phyloP scores from a whole-genome alignment of 2,113 vertebrate genomes.

The Protobothrops mucrosquamatus region DNA sequence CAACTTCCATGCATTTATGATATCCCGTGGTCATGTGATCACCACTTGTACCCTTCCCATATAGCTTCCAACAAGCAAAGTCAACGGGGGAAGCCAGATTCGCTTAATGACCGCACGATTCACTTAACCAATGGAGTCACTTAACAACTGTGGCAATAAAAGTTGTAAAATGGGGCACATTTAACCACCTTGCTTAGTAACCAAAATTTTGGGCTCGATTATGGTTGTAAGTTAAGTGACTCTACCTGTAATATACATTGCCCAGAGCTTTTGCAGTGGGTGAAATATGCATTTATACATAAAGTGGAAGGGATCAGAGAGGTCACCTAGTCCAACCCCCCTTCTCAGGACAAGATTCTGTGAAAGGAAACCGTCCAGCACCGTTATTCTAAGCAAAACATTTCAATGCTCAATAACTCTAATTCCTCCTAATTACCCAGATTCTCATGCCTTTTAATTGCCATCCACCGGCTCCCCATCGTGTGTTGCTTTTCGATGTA shows the following conservation, averaged over 20 bases:
- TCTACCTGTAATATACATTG: background rate
- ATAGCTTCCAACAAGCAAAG: too few species aligned
- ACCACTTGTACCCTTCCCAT: too few species aligned
- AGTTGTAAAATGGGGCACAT: background rate
- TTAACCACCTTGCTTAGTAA: background rate
- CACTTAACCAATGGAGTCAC: background rate
- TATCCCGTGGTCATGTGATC: too few species aligned
- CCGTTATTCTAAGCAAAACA: background rate
- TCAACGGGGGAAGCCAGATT: too few species aligned
- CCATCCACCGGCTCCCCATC: background rate
- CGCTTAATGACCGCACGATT: background rate
- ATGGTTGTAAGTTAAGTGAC: rapidly evolving
- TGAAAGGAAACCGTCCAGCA: background rate
- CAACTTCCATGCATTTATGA: too few species aligned
- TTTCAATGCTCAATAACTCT: background rate
- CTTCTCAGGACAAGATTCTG: background rate
- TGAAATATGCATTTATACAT: background rate
- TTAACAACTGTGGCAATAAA: background rate
- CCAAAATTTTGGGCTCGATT: background rate
- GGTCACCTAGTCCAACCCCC: background rate
- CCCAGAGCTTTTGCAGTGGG: background rate
- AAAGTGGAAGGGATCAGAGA: background rate
- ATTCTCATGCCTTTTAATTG: background rate
- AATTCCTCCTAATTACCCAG: background rate
- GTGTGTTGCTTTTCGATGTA: background rate